Conservation (phyloP, 1,140 invertebrate genomes). For the Armadillidium nasatum region DNA sequence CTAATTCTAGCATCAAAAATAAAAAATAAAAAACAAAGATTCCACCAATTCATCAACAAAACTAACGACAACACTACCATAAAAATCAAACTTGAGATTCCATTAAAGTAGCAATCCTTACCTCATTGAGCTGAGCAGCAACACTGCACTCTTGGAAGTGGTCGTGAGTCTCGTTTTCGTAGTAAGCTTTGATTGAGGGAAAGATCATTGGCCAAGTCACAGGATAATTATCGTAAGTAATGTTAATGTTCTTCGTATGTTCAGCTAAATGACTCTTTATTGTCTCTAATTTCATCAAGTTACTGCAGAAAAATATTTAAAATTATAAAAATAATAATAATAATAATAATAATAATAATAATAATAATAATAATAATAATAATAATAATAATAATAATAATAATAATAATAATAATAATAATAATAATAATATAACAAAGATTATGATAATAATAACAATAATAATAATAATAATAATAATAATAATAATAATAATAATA, state of each 20-base stretch:
- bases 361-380: not conserved
- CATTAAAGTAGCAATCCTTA: not conserved
- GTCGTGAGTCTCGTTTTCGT: constrained; percentile 36
- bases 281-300: constrained; percentile 31
- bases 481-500: too few relatives aligned
- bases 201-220: constrained; percentile 19
- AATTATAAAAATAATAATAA: not conserved
- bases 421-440: too few relatives aligned
- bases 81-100: too few relatives aligned
- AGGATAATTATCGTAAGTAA: constrained; percentile 36
- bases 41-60: too few relatives aligned
- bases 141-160: constrained; percentile 42
- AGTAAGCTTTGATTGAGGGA: constrained; percentile 20
- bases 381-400: too few relatives aligned
- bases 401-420: too few relatives aligned
- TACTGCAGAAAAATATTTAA: constrained; percentile 23
- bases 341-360: not conserved
- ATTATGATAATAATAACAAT: too few relatives aligned
- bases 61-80: too few relatives aligned
- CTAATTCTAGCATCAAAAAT: too few relatives aligned
- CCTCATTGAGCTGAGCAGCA: constrained; percentile 39
- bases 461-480: too few relatives aligned
- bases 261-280: constrained; percentile 14
- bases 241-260: constrained; percentile 26
- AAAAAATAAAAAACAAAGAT: too few relatives aligned